Conservation (phyloP, 2,888 invertebrate genomes). For the Chorisops tibialis region DNA sequence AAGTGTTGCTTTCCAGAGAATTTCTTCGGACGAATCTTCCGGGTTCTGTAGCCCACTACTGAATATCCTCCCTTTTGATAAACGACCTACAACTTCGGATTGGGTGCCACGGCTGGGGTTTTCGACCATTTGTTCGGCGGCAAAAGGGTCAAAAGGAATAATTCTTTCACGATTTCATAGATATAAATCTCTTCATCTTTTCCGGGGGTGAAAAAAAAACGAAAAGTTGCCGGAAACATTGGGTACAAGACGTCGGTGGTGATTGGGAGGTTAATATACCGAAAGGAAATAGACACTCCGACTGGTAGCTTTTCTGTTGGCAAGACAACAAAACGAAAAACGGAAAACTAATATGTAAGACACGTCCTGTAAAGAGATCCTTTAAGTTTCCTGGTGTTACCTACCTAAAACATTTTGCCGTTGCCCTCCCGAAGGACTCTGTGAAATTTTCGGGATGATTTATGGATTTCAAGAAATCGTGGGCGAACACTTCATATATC, state of each 20-base stretch:
- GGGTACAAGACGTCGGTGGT: neutral
- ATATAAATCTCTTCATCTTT: conserved; percentile 20
- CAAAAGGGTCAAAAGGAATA: conserved; percentile 20
- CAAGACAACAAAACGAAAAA: neutral
- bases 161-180: conserved; percentile 20
- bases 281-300: neutral
- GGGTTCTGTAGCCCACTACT: conserved; percentile 15
- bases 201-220: neutral
- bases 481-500: conserved; percentile 29
- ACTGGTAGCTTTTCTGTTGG: neutral
- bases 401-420: conserved; percentile 8
- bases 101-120: neutral
- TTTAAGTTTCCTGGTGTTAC: conserved; percentile 10
- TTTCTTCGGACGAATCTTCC: conserved; percentile 17
- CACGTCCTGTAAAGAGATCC: conserved; percentile 20
- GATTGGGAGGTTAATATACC: no score
- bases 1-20: neutral
- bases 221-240: neutral
- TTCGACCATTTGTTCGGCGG: conserved; percentile 16
- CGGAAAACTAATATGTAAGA: conserved; percentile 5
- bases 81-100: conserved; percentile 10
- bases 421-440: neutral
- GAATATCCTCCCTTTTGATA: conserved; percentile 22
- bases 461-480: conserved; percentile 28
- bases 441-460: conserved; percentile 18